phyloP scores from a whole-genome alignment of 1,140 invertebrate genomes.

The Hyphantria cunea region DNA sequence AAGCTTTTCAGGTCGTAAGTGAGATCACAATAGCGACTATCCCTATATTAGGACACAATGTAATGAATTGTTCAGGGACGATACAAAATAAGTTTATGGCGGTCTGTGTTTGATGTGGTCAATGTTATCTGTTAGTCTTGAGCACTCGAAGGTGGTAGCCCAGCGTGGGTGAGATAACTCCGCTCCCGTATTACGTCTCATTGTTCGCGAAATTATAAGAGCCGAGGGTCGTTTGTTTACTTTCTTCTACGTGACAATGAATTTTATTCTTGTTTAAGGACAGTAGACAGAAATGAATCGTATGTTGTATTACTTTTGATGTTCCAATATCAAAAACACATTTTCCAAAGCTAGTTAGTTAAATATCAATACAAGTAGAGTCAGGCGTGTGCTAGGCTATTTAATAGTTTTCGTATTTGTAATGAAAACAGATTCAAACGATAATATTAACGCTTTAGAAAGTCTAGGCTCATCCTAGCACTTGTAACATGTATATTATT shows the following conservation, averaged over 20 bases:
- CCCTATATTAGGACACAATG: conserved; percentile 52
- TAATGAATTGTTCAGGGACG: conserved; percentile 52
- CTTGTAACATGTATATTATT: conserved; percentile 30
- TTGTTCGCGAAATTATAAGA: conserved; percentile 64
- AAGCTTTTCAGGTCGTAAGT: conserved; percentile 7
- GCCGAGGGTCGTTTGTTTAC: conserved; percentile 61
- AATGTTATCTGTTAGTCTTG: conserved; percentile 63
- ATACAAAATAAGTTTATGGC: conserved; percentile 75
- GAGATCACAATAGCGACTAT: conserved; percentile 28
- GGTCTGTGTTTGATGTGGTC: conserved; percentile 65
- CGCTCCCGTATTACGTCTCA: conserved; percentile 54
- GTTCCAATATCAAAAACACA: no score
- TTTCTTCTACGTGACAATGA: conserved; percentile 63
- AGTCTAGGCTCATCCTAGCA: conserved; percentile 5
- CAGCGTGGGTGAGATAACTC: conserved; percentile 58
- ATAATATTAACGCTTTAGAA: neutral
- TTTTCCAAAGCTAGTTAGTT: no score
- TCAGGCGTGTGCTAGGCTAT: no score
- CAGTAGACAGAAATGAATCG: neutral
- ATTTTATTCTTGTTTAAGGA: conserved; percentile 33
- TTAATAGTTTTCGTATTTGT: no score
- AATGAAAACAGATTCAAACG: no score
- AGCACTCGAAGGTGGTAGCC: conserved; percentile 50
- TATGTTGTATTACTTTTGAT: neutral
- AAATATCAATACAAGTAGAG: no score